phyloP scores from a whole-genome alignment of 2,113 vertebrate genomes.

The Oncorhynchus kisutch region DNA sequence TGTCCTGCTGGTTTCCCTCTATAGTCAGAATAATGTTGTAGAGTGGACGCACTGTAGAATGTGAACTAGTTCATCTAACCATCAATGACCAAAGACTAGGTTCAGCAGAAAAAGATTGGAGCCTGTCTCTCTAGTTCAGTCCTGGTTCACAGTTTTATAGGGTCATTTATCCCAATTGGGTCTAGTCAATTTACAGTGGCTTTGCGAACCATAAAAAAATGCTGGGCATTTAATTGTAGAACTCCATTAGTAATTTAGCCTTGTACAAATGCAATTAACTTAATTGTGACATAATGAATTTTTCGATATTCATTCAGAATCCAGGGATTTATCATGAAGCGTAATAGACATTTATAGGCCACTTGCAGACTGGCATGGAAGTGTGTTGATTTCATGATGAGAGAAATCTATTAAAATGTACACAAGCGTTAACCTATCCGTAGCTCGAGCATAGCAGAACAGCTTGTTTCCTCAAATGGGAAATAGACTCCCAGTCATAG shows the following conservation, averaged over 20 bases:
- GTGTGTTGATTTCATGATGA: constrained; percentile 15
- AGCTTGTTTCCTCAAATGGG: not conserved
- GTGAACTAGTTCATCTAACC: not conserved
- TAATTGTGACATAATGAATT: constrained; percentile 67
- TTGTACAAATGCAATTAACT: constrained; percentile 50
- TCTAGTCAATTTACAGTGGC: constrained; percentile 20
- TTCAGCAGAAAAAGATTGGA: not conserved
- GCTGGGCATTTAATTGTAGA: constrained; percentile 35
- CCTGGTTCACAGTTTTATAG: constrained; percentile 6
- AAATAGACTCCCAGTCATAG: not conserved
- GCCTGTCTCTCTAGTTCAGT: not conserved
- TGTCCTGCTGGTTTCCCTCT: no score
- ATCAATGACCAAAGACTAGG: not conserved
- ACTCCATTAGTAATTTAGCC: constrained; percentile 46
- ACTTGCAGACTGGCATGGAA: constrained; percentile 4
- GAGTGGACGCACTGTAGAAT: not conserved
- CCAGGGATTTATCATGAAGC: constrained; percentile 47
- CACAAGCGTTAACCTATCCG: not conserved
- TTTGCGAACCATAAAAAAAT: constrained; percentile 24
- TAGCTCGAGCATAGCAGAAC: not conserved
- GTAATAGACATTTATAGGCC: constrained; percentile 31
- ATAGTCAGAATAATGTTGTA: no score
- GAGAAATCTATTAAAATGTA: constrained; percentile 17
- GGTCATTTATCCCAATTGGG: constrained; percentile 44
- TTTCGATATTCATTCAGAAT: constrained; percentile 55